These are phyloP conservation scores for Charanyca ferruginea DNA, from an alignment of 2,888 invertebrate genomes.

Conservation along the genomic window DNA sequence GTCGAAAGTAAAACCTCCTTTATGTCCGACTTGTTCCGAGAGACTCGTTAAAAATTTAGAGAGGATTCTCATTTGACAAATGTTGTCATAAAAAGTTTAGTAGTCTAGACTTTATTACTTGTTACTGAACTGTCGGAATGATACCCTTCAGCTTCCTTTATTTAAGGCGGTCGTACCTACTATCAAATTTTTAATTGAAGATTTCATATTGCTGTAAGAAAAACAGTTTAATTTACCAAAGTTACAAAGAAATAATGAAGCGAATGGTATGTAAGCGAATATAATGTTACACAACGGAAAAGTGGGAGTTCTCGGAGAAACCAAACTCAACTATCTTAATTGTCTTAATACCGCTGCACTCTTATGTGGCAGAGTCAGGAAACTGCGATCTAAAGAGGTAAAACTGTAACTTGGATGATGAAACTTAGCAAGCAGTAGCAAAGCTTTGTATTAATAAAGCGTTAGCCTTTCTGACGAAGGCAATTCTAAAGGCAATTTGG, in stretches of 20 bases:
- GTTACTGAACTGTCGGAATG: conserved; percentile 49
- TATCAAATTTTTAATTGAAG: conserved; percentile 22
- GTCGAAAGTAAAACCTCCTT: conserved; percentile 52
- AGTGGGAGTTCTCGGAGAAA: conserved; percentile 12
- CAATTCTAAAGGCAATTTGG: background rate
- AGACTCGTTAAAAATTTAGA: conserved; percentile 60
- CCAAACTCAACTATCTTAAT: conserved; percentile 43
- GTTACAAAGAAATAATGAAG: conserved; percentile 6
- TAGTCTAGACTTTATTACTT: conserved; percentile 61
- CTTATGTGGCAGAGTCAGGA: conserved; percentile 24
- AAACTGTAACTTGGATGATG: conserved; percentile 17
- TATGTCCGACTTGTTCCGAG: conserved; percentile 49
- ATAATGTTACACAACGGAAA: conserved; percentile 18
- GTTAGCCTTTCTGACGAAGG: background rate
- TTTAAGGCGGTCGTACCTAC: conserved; percentile 1
- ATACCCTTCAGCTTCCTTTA: conserved; percentile 36
- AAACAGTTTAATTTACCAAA: conserved; percentile 20
- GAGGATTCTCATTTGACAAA: conserved; percentile 61
- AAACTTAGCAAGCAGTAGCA: conserved; percentile 2
- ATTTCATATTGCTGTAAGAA: conserved; percentile 1
- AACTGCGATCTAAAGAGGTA: conserved; percentile 23
- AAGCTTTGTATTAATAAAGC: background rate
- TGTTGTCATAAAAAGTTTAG: conserved; percentile 59
- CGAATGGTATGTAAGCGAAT: conserved; percentile 15
- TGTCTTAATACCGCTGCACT: conserved; percentile 36